phyloP scores from a whole-genome alignment of 1,140 invertebrate species.

The Zaprionus kolodkinae region DNA sequence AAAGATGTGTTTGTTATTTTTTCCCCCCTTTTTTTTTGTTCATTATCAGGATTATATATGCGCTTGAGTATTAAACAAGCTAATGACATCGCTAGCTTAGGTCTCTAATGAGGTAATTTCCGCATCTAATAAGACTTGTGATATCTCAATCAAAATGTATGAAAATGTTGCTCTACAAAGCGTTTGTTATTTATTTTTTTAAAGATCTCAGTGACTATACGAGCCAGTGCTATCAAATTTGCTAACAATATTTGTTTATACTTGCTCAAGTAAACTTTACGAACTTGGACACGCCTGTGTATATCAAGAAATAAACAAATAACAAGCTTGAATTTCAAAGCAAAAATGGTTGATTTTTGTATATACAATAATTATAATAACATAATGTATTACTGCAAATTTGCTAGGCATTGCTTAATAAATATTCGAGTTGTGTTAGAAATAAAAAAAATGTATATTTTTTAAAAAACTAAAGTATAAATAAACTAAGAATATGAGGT shows the following conservation, averaged over 20 bases:
- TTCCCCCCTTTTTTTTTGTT: too few relatives aligned
- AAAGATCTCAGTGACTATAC: background rate
- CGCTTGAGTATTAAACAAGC: too few relatives aligned
- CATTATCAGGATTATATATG: background rate
- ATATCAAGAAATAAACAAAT: too few relatives aligned
- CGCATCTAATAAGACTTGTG: background rate
- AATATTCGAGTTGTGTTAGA: too few relatives aligned
- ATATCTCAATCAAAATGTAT: background rate
- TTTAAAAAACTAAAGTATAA: background rate
- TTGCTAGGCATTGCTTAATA: too few relatives aligned
- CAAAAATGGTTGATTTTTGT: too few relatives aligned
- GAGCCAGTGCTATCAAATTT: background rate
- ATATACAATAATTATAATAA: too few relatives aligned
- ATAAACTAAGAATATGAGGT: background rate
- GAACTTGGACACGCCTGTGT: too few relatives aligned
- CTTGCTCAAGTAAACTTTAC: too few relatives aligned
- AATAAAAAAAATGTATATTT: background rate
- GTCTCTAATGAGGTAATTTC: conserved; percentile 1
- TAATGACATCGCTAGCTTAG: background rate
- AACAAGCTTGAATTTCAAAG: too few relatives aligned
- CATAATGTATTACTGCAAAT: too few relatives aligned
- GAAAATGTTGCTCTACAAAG: background rate
- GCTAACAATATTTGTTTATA: background rate
- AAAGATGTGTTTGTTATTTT: conserved; percentile 2
- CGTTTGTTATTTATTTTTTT: background rate